Evolutionary conservation across 2,113 vertebrate species (phyloP).

Genomic region (Pelvicachromis taeniatus): DNA sequence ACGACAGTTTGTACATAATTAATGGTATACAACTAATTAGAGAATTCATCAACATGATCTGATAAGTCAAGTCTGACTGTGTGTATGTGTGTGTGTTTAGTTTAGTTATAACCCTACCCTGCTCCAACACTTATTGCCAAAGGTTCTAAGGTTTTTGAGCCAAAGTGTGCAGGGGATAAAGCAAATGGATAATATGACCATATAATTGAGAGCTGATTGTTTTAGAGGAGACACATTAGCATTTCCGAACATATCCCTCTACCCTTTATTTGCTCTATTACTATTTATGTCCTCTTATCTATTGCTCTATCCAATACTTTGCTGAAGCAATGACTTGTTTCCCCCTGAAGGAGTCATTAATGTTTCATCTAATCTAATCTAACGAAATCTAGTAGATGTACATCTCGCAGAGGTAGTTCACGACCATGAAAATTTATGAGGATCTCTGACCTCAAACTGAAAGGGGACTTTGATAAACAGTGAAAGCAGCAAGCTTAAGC

Average conservation of each 20-base stretch:
- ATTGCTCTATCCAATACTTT: neutral
- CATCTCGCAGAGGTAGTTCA: constrained; percentile 18
- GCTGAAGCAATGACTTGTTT: constrained; percentile 23
- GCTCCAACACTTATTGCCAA: neutral
- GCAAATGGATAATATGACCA: neutral
- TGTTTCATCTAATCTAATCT: constrained; percentile 53
- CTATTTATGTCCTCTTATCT: neutral
- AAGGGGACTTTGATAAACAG: neutral
- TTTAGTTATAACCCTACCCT: neutral
- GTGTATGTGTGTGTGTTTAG: neutral
- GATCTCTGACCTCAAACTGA: neutral
- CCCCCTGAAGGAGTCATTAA: constrained; percentile 30
- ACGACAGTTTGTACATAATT: neutral
- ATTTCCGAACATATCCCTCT: constrained; percentile 1
- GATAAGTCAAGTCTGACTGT: neutral
- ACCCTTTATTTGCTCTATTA: neutral
- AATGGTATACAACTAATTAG: neutral
- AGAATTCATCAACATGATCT: neutral
- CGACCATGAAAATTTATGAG: constrained; percentile 18
- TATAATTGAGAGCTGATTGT: neutral
- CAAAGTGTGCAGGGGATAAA: neutral
- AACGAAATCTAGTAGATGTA: constrained; percentile 37
- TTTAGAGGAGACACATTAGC: neutral
- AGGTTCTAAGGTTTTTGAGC: neutral
- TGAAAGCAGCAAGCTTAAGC: neutral